Percentiles rank a stretch among this genome's conserved stretches.
These are phyloP conservation scores for Stenichneumon culpator DNA, from an alignment of 2,888 invertebrate species.

Conservation along the genomic window DNA sequence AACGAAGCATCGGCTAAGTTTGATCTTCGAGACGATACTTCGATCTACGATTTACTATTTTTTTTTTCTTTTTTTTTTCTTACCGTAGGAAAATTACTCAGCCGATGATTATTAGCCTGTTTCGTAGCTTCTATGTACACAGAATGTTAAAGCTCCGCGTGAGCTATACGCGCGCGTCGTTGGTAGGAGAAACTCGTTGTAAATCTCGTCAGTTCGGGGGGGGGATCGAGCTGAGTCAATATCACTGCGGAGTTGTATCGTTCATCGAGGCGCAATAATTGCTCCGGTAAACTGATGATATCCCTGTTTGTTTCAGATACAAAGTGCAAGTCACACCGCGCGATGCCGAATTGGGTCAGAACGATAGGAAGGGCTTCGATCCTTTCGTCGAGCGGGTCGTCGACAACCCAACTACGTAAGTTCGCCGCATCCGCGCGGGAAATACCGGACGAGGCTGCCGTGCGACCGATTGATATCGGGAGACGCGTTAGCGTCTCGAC, in stretches of 20 bases:
- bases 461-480: not conserved
- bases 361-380: constrained; percentile 88
- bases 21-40: constrained; percentile 17
- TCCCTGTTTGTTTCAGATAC: constrained; percentile 86
- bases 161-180: not conserved
- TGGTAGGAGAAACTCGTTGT: not conserved
- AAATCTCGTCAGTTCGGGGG: constrained; percentile 16
- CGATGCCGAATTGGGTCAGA: constrained; percentile 87
- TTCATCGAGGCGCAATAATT: constrained; percentile 8
- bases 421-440: constrained; percentile 71
- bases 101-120: not conserved
- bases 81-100: not conserved
- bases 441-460: not conserved
- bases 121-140: not conserved
- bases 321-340: constrained; percentile 86
- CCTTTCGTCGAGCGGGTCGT: constrained; percentile 91
- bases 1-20: constrained; percentile 22
- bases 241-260: not conserved
- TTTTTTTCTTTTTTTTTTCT: not conserved
- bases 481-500: not conserved
- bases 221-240: constrained; percentile 5
- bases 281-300: constrained; percentile 22
- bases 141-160: not conserved
- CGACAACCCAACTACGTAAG: constrained; percentile 94
- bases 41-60: not conserved